These are phyloP conservation scores for Lasaia peninsularis DNA, from an alignment of 1,140 invertebrate species.

Conservation along the genomic window DNA sequence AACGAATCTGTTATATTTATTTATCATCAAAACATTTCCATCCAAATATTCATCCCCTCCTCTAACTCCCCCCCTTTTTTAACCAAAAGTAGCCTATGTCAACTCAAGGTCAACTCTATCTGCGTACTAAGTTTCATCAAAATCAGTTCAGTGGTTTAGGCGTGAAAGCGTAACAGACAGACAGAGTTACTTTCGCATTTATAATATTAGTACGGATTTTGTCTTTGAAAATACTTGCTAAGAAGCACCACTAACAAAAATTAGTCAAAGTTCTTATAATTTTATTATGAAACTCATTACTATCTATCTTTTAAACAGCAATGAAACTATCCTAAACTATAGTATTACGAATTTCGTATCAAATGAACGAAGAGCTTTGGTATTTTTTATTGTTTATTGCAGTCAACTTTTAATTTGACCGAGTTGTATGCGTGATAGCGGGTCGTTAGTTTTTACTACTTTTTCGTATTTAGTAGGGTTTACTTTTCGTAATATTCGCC, in stretches of 20 bases:
- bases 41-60: no score
- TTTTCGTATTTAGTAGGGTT: slow-evolving; percentile 60
- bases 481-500: slow-evolving; percentile 49
- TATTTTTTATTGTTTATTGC: slow-evolving; percentile 71
- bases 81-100: no score
- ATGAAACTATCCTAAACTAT: slow-evolving; percentile 31
- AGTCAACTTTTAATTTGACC: slow-evolving; percentile 72
- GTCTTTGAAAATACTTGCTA: no score
- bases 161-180: no score
- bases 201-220: no score
- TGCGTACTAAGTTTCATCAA: no score
- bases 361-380: slow-evolving; percentile 49
- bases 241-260: neutral
- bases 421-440: slow-evolving; percentile 65
- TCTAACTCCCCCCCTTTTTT: no score
- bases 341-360: slow-evolving; percentile 47
- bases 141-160: no score
- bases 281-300: slow-evolving; percentile 20
- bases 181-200: no score
- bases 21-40: no score
- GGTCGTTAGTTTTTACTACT: slow-evolving; percentile 69
- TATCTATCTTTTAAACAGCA: slow-evolving; percentile 26
- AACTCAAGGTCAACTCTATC: no score
- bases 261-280: slow-evolving; percentile 2
- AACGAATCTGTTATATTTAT: no score